These are phyloP conservation scores for Apodemia duryi DNA, from an alignment of 2,888 invertebrate species.

Conservation along the genomic window DNA sequence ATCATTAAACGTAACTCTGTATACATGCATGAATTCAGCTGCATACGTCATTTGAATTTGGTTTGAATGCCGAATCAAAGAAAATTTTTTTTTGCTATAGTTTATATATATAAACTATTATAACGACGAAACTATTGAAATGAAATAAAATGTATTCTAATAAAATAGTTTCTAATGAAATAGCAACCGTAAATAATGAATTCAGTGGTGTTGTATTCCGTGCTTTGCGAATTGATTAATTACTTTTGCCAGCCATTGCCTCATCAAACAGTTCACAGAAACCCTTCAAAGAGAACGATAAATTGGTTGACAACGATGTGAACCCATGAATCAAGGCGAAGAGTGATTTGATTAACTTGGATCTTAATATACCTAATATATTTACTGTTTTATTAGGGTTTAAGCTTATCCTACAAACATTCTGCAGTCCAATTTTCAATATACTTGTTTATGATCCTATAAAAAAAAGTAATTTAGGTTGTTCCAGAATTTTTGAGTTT, in stretches of 20 bases:
- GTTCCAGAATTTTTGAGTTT: too few species aligned
- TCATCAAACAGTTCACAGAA: conserved; percentile 47
- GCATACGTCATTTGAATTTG: too few species aligned
- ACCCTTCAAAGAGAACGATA: conserved; percentile 46
- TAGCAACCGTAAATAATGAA: conserved; percentile 52
- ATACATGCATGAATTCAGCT: too few species aligned
- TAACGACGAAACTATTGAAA: not conserved
- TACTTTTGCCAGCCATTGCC: conserved; percentile 42
- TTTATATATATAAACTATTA: too few species aligned
- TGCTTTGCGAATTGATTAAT: conserved; percentile 53
- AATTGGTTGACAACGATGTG: conserved; percentile 40
- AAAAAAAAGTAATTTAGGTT: too few species aligned
- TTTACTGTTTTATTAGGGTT: too few species aligned
- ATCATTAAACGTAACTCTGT: too few species aligned
- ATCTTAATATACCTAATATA: not conserved
- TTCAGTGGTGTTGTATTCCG: conserved; percentile 37
- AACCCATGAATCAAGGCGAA: conserved; percentile 24
- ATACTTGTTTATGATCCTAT: too few species aligned
- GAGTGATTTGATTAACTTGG: conserved; percentile 14
- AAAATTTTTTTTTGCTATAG: too few species aligned
- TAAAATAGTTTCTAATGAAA: not conserved
- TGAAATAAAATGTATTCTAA: not conserved
- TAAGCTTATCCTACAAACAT: too few species aligned
- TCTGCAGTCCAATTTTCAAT: not conserved
- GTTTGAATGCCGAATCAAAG: too few species aligned